phyloP scores from a whole-genome alignment of 2,113 vertebrate genomes.

The Dascyllus trimaculatus region DNA sequence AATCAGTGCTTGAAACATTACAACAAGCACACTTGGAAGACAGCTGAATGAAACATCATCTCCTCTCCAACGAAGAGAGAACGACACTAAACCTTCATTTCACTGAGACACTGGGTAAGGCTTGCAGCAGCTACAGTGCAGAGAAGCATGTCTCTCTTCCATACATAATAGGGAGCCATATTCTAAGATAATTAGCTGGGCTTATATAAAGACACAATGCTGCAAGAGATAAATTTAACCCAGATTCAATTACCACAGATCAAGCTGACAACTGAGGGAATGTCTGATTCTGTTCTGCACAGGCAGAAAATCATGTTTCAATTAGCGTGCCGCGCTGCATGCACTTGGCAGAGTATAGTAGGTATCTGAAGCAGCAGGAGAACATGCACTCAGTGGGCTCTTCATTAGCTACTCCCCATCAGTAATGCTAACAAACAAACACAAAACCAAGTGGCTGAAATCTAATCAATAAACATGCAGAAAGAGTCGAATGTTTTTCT shows the following conservation, averaged over 20 bases:
- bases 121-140: constrained; percentile 3
- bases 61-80: too few species aligned
- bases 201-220: constrained; percentile 31
- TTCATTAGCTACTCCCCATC: constrained; percentile 9
- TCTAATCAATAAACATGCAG: constrained; percentile 4
- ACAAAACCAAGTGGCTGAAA: neutral
- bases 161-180: constrained; percentile 32
- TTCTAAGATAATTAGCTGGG: constrained; percentile 56
- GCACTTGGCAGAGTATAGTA: neutral
- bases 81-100: neutral
- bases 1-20: constrained; percentile 2
- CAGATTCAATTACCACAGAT: constrained; percentile 57
- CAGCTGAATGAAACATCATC: neutral
- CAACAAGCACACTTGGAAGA: neutral
- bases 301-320: constrained; percentile 24
- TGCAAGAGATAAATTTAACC: constrained; percentile 48
- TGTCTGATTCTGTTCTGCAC: neutral
- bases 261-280: constrained; percentile 29
- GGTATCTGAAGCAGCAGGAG: neutral
- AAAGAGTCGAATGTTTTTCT: neutral
- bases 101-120: constrained; percentile 26
- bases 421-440: neutral
- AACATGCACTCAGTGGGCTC: neutral
- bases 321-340: constrained; percentile 15
- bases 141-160: neutral